Conservation (phyloP, 2,797 vertebrate genomes). For the Hipposideros larvatus region DNA sequence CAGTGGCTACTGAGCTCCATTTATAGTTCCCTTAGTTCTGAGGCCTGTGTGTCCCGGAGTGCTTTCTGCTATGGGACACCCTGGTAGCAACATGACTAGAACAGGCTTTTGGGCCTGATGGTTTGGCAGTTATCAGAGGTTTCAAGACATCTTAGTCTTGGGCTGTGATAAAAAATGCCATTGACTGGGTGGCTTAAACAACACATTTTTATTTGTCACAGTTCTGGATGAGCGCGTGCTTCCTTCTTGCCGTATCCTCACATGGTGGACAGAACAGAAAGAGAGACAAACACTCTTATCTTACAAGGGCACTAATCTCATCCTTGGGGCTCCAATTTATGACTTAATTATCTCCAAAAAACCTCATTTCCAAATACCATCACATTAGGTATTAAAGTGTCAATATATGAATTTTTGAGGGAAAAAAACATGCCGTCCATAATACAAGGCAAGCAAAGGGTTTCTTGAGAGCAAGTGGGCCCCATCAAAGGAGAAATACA, state of each 20-base stretch:
- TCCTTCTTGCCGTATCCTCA: background rate
- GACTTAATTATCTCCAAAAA: background rate
- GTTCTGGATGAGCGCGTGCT: background rate
- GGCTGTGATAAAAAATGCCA: background rate
- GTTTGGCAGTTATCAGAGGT: background rate
- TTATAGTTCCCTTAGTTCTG: background rate
- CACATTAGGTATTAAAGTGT: background rate
- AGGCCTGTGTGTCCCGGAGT: background rate
- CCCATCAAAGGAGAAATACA: background rate
- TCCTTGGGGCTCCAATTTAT: background rate
- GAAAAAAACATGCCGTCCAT: background rate
- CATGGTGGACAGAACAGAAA: background rate
- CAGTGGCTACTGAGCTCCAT: background rate
- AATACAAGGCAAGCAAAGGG: background rate
- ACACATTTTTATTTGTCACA: background rate
- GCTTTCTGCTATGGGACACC: background rate
- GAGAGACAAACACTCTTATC: background rate
- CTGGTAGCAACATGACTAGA: background rate
- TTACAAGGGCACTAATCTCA: background rate
- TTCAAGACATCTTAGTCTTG: background rate
- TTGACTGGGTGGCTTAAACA: background rate
- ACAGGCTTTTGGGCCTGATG: background rate
- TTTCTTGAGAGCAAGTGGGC: background rate
- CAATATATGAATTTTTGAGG: background rate
- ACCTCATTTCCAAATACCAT: background rate